Evolutionary conservation across 2,888 invertebrate genomes (phyloP), one percentile per base, ranked within the genome.

Genomic region (Scelioninae gen. 1): DNA sequence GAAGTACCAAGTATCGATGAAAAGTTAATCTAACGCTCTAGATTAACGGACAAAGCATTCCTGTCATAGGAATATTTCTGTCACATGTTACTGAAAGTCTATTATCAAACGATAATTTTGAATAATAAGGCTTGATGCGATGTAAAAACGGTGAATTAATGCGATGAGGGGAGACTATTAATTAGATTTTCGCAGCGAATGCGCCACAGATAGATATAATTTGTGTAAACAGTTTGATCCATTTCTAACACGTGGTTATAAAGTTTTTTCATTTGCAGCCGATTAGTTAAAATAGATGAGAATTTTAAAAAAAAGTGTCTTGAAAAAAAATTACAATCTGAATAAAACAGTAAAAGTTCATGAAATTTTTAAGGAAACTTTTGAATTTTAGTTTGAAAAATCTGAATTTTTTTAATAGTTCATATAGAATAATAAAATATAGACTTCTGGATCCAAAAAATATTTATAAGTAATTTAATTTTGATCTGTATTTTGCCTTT

Each of bases 161-260:
- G 32, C 31, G 13, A 13, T n/a, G 10, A 49, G 32, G 31, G 13
- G 53, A 53, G 53, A n/a, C 53, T n/a, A 13, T 32, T 53, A 32
- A 53, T 53, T 53, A 51, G 53, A 6, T 16, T 31, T 7, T n/a
- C 31, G 1, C 31, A 53, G n/a, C 15, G 53, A 53, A 13, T 5
- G 15, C 5, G 11, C 13, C 32, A n/a, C 53, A 53, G 53, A 53
- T 53, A 53, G 31, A 23, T 23, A 23, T 23, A 23, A 23, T 23
- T 53, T 32, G 53, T 53, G 13, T 53, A 53, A 53, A 32, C 53
- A 53, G n/a, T 53, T n/a, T 13, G 51, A 15, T 47, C 49, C 11
- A 29, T 51, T 51, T 51, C 11, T 11, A 43, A 43, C 43, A 43
- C 43, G 43, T 43, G 43, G 43, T n/a, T n/a, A 11, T 5, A 0